phyloP scores from a whole-genome alignment of 2,113 vertebrate species.

The Nothoprocta perdicaria region DNA sequence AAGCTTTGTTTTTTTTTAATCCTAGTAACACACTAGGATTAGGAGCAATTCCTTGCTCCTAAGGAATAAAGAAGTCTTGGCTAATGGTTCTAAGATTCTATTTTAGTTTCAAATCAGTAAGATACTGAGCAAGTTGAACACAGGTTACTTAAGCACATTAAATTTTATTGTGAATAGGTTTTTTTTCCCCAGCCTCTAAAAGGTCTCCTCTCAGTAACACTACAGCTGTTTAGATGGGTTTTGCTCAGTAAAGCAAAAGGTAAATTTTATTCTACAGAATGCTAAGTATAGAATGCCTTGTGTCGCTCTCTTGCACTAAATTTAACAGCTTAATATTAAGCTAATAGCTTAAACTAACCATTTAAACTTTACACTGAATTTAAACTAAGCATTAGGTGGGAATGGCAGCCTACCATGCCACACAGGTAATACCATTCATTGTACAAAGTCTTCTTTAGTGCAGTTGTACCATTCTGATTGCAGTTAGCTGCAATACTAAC shows the following conservation, averaged over 20 bases:
- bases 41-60: neutral
- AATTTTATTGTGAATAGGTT: neutral
- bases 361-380: neutral
- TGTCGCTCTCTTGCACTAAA: neutral
- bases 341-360: too few species aligned
- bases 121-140: neutral
- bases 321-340: too few species aligned
- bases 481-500: neutral
- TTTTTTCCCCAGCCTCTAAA: accelerated
- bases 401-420: neutral
- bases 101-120: neutral
- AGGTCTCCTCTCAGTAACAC: neutral
- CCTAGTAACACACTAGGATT: neutral
- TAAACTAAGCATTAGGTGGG: neutral
- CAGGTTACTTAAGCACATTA: neutral
- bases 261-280: neutral
- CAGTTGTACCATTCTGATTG: neutral
- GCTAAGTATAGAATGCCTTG: neutral
- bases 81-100: neutral
- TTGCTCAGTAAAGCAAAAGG: neutral
- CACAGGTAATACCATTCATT: neutral
- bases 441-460: neutral
- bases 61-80: neutral
- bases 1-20: neutral
- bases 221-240: neutral